These are phyloP conservation scores for Porites evermanni DNA, from an alignment of 92 coral and sea anemone genomes.

Conservation along the genomic window DNA sequence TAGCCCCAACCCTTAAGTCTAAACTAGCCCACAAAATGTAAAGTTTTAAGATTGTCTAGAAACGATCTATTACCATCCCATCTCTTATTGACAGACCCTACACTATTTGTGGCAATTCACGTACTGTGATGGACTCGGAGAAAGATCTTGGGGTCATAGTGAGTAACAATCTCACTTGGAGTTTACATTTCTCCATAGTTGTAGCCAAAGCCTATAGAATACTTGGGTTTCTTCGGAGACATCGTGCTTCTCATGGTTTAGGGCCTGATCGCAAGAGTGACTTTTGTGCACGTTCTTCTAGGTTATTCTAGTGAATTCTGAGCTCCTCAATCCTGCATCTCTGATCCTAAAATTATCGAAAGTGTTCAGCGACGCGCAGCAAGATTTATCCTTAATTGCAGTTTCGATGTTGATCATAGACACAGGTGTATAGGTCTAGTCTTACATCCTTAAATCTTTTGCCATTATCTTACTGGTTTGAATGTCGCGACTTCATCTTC, in stretches of 20 bases:
- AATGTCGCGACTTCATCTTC: no score
- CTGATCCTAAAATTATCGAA: neutral
- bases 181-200: conserved; percentile 38
- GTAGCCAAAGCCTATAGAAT: conserved; percentile 52
- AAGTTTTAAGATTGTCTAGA: neutral
- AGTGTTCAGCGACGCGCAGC: neutral
- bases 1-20: no score
- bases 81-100: conserved; percentile 40
- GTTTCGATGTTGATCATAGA: neutral
- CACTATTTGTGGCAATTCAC: conserved; percentile 34
- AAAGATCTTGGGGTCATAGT: conserved; percentile 57
- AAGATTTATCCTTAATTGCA: neutral
- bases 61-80: neutral
- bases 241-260: neutral
- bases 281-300: neutral
- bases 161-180: conserved; percentile 51
- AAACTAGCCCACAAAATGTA: neutral
- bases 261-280: neutral
- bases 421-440: no score
- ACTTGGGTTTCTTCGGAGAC: conserved; percentile 33
- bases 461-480: no score
- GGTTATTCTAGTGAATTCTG: neutral
- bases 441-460: no score
- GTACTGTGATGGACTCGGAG: conserved; percentile 27
- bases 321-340: neutral